Evolutionary conservation across 2,797 vertebrate genomes (phyloP), one percentile per base, ranked within the genome.

Genomic region (Parambassis ranga): DNA sequence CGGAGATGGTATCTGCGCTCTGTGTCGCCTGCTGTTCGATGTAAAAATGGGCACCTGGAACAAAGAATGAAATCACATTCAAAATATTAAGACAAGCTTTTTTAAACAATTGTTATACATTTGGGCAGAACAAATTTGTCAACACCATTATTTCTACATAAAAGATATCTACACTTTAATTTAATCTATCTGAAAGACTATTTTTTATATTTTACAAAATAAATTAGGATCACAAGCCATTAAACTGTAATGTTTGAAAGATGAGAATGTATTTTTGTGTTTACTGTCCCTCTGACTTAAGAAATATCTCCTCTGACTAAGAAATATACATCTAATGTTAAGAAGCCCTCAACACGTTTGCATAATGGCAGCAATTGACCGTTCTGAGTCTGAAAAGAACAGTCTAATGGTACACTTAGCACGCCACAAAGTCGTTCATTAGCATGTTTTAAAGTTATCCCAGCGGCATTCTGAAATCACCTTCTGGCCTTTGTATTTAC

Each of bases 21-120:
- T 0, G 98, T 98, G 90, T 98, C 97, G 30, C 98, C 98, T 5
- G 98, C 98, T 59, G 98, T 98, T 82, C 97, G 93, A 61, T 99
- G 98, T 68, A 99, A 88, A 88, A 97, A 98, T 1, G 94, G 94
- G 77, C 97, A 98, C 80, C 98, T 99, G 81, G 27, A 66, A 48
- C 10, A 61, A 36, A 74, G 15, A 61, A 5, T 32, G 5, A 50
- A 16, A 38, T 6, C 1, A 23, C 1, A 44, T 11, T 18, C 4
- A 23, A 46, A 22, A 42, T 10, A 7, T 16, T 3, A 5, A 2
- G 15, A 19, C 3, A n/a, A n/a, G n/a, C n/a, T n/a, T n/a, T n/a
- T n/a, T n/a, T n/a, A n/a, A n/a, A n/a, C n/a, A n/a, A n/a, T n/a
- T n/a, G n/a, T n/a, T n/a, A n/a, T n/a, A n/a, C n/a, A n/a, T n/a